Evolutionary conservation across 2,888 invertebrate species (phyloP), one percentile per base, ranked within the genome.

Genomic region (Drosophila fungiperda): DNA sequence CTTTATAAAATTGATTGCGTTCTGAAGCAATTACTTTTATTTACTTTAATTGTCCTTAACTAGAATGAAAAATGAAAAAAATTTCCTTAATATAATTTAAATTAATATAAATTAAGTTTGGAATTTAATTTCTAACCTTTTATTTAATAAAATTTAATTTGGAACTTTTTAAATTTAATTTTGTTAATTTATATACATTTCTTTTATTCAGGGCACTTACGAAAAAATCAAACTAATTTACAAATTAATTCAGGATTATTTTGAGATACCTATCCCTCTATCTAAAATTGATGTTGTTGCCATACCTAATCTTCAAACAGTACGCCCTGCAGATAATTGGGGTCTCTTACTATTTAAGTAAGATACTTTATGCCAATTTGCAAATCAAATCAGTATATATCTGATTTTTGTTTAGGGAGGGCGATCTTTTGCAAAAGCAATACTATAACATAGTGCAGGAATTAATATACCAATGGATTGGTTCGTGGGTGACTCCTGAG

Each of bases 391-490:
- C 3, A n/a, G 15, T 42, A 9, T n/a, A 9, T 23, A 52, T 8
- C 15, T 3, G 26, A 23, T 20, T 38, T 54, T 29, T 86, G 87
- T 92, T 35, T 86, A 97, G 97, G 90, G 97, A 97, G 92, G 96
- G 95, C 80, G 96, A 97, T 87, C 90, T 97, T 1, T 94, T 95
- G 75, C 94, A 94, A 78, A 94, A 94, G 53, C 95, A 95, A 1
- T 95, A 95, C 78, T 95, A 95, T 92, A 95, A 95, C 72, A 93
- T 96, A 4, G 94, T 96, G 0, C 96, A 96, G 82, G 97, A 97
- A 91, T 87, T 97, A 45, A 95, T 95, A 3, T 96, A 96, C 91
- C 97, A 97, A 91, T 97, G 97, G 97, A 92, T 97, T 17, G 97
- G 97, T 0, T 95, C 95, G 5, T 94, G 96, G 74, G 94, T 96